Conservation (phyloP, 2,888 invertebrate genomes). For the Ptilodon capucinus region DNA sequence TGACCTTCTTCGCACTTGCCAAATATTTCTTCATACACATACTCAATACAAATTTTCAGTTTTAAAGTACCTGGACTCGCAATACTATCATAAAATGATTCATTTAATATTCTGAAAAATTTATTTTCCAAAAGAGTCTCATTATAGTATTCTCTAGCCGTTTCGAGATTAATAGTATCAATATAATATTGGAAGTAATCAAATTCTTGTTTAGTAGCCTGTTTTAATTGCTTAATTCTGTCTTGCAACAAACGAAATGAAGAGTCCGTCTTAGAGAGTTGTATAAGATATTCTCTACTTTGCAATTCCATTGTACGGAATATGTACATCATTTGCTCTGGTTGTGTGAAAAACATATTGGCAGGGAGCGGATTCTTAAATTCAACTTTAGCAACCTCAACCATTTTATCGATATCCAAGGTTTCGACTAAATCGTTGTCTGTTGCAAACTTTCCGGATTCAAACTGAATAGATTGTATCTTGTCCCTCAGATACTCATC, state of each 20-base stretch:
- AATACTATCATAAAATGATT: slow-evolving; percentile 67
- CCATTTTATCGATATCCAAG: slow-evolving; percentile 68
- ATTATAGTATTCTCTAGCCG: slow-evolving; percentile 61
- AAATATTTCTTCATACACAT: slow-evolving; percentile 72
- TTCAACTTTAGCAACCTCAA: slow-evolving; percentile 64
- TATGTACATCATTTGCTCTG: slow-evolving; percentile 67
- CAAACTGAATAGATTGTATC: slow-evolving; percentile 66
- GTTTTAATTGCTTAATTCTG: slow-evolving; percentile 61
- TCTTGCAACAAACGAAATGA: slow-evolving; percentile 59
- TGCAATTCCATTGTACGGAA: slow-evolving; percentile 75
- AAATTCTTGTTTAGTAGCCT: slow-evolving; percentile 58
- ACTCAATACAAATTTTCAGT: slow-evolving; percentile 74
- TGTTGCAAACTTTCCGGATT: slow-evolving; percentile 61
- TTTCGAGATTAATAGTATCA: slow-evolving; percentile 59
- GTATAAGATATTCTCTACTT: slow-evolving; percentile 71
- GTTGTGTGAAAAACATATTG: slow-evolving; percentile 56
- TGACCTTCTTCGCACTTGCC: slow-evolving; percentile 78
- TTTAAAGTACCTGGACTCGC: slow-evolving; percentile 68
- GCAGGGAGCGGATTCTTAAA: slow-evolving; percentile 56
- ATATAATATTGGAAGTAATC: slow-evolving; percentile 76
- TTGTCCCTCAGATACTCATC: slow-evolving; percentile 62
- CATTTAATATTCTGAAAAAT: slow-evolving; percentile 69
- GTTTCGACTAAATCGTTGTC: slow-evolving; percentile 70
- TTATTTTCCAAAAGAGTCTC: slow-evolving; percentile 66
- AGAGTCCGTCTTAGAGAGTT: slow-evolving; percentile 64